Evolutionary conservation across 2,113 vertebrate genomes (phyloP), one percentile per base, ranked within the genome.

Genomic region (Vulpes lagopus): DNA sequence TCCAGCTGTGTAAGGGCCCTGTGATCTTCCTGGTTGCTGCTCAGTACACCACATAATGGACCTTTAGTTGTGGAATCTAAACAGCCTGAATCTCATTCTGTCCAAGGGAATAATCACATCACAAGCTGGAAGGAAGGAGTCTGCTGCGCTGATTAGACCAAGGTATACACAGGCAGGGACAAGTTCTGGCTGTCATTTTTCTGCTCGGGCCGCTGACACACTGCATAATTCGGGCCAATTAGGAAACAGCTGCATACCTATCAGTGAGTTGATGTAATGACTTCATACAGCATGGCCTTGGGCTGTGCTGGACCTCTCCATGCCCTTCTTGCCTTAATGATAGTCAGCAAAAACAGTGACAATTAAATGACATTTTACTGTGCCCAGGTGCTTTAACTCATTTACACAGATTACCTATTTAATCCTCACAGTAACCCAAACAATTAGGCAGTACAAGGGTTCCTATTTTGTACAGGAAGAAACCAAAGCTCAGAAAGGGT

Each of bases 91-190:
- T 32, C 94, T 93, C 73, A 49, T 53, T 92, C 82, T 30, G 20
- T 22, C 49, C 55, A 23, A 20, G 71, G 71, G 78, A 89, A 51
- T 43, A 73, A 83, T 93, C 82, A 60, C 60, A 76, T 5, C 80
- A 12, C 64, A 64, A 30, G 49, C 55, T 43, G 90, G 64, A 59
- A 78, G 81, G 81, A 82, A 89, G n/a, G 76, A 32, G 8, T 60
- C 12, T 5, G 32, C 27, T n/a, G 38, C 55, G 91, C 81, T 96
- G 95, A 88, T 97, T 19, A 95, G 76, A 98, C 59, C 23, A 30
- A 71, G 69, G 62, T 6, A 6, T 4, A 74, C 20, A 19, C 5
- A 91, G 85, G 30, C 32, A 43, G 27, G 43, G 57, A 57, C 60
- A 67, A 91, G 88, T 80, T n/a, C 74, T 69, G 62, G 43, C 51